Evolutionary conservation across 1,140 invertebrate species (phyloP), one percentile per base, ranked within the genome.

Genomic region (Drosophila eugracilis): DNA sequence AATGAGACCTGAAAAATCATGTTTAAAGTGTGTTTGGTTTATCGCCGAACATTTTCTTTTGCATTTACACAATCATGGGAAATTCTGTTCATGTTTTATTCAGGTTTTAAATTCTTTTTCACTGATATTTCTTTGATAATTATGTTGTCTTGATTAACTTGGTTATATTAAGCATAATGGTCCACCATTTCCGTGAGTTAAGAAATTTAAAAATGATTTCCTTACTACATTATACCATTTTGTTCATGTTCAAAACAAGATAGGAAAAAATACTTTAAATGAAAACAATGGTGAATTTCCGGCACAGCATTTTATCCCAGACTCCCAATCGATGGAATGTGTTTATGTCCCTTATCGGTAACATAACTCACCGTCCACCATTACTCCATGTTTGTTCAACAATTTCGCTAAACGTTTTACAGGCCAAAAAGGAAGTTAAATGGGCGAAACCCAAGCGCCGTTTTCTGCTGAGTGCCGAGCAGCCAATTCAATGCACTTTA

Each of bases 401-500:
- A 70, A 70, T 70, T 55, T 44, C 53, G 45, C 47, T 72, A 72
- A 72, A 72, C 67, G 69, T 32, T 72, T 71, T 71, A 34, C 44
- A 21, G 54, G 37, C 34, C 47, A 42, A 52, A 70, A 50, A 41
- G 17, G 45, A 21, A 12, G 28, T 24, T 24, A 6, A 24, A 15
- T 21, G 37, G 9, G 17, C 37, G 6, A 37, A 53, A 21, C 32
- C n/a, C 26, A 7, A 39, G 7, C 19, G 34, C 34, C 60, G 30
- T 69, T 70, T 71, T 48, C 26, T 15, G 15, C 22, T 15, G 60
- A 67, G 60, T 53, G 47, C 17, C 21, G 22, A 49, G 57, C 75
- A 79, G 71, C 72, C 81, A 79, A 85, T 88, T 70, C 57, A 74
- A 73, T 74, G 71, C 73, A 77, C 74, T 88, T 88, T 86, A 88